Evolutionary conservation across 2,888 invertebrate species (phyloP), one percentile per base, ranked within the genome.

Genomic region (Lumbricus terrestris): DNA sequence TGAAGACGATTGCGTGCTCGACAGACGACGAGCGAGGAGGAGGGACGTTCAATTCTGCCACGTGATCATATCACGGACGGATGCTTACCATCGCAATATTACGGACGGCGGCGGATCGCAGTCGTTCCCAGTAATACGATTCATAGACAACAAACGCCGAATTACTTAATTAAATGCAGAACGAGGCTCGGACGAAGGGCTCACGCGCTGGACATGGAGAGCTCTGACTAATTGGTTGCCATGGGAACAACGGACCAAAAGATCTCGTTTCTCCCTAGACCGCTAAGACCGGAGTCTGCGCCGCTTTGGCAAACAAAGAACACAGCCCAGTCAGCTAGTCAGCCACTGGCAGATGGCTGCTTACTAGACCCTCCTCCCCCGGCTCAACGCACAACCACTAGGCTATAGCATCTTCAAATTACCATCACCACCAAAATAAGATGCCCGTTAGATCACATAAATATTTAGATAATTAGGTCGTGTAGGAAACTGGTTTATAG

Each of bases 1-100:
- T n/a, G 69, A 69, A 13, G 69, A 29, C 69, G 69, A 69, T 69
- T 69, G 69, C 69, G 6, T n/a, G 69, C 69, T 4, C 1, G 69
- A n/a, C 69, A 29, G 69, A 69, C n/a, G n/a, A n/a, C n/a, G n/a
- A n/a, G n/a, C n/a, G n/a, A n/a, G n/a, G n/a, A n/a, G n/a, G n/a
- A n/a, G n/a, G n/a, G 29, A 29, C 69, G 69, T n/a, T 69, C 69
- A 69, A 69, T 69, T 69, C 69, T n/a, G 69, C 69, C 69, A 69
- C 69, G n/a, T n/a, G n/a, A 69, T 69, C n/a, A 69, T 69, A 69
- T 69, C 69, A 69, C 69, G 69, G 69, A 69, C n/a, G 69, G 69
- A n/a, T n/a, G n/a, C n/a, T 69, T n/a, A 69, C 29, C 69, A 11
- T n/a, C 4, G 69, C 69, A 69, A 69, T 69, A n/a, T 69, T n/a